Base-by-base conservation (phyloP, 1,140 invertebrate genomes). In the Trachymyrmex cornetzi region DNA sequence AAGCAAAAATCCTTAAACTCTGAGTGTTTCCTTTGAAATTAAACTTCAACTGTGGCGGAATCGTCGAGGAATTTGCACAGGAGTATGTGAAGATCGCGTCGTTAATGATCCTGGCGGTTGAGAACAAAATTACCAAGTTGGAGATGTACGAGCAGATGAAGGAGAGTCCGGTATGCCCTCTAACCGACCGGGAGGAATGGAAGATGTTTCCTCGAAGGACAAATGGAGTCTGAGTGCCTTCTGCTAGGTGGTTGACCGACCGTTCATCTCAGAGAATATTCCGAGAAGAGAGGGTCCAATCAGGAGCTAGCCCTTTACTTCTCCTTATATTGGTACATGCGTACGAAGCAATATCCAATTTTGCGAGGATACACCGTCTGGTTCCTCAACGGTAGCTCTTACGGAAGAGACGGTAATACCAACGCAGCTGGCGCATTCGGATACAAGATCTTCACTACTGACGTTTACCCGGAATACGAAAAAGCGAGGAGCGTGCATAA, bases 221-320 rank as follows among this genome's bases (percentile, higher is more conserved):
- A 92, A 89, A 64, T 94, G 93, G 93, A 89, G 86, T 7, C 57
- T 90, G n/a, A 92, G 64, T 92, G 90, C 30, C 87, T 94, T n/a
- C 63, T 94, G 22, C 71, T 93, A 12, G 97, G 97, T 16, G 97
- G 97, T 14, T 96, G 97, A 93, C 96, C 96, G 0, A 96, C 95
- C 3, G 96, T 97, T 4, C 92, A 94, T 50, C 71, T 88, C 24
- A 16, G 96, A 3, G 87, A 72, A 12, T 93, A 95, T 4, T 94
- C 74, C 7, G 96, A 96, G 22, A 93, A 89, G 77, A 97, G 97
- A 55, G 97, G 97, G n/a, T 94, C 97, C 14, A 97, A 97, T 94
- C 97, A 97, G 91, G 97, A 97, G 93, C 93, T 97, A 88, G 96
- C 95, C 9, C 91, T 97, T 2, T 93, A 96, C 27, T 95, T 95